A percentile compares a stretch with the other conserved stretches of the same genome.
These are phyloP conservation scores for Oeneis ivallda DNA, from an alignment of 2,888 invertebrate genomes.

Conservation along the genomic window DNA sequence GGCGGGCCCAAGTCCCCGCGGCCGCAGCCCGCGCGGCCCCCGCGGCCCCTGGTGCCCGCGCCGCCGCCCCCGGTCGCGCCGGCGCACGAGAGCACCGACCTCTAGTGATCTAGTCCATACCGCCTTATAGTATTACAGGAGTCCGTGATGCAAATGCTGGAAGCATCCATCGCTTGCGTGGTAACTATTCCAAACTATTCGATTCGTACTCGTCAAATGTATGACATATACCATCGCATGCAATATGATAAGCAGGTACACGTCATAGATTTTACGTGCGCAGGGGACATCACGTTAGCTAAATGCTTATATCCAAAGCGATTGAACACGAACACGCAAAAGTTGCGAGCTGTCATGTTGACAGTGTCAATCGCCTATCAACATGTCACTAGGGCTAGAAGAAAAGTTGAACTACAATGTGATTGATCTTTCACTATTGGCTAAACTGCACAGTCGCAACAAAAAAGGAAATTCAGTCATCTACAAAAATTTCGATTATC, in stretches of 20 bases:
- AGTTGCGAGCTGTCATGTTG: too few species aligned
- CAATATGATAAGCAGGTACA: neutral
- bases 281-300: neutral
- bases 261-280: neutral
- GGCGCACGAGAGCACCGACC: constrained; percentile 57
- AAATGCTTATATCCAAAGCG: too few species aligned
- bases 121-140: constrained; percentile 26
- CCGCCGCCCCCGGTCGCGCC: constrained; percentile 59
- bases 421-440: too few species aligned
- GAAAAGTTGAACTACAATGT: too few species aligned
- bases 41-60: constrained; percentile 63
- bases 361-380: too few species aligned
- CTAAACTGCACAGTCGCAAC: too few species aligned
- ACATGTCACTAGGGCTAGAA: too few species aligned
- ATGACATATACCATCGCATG: neutral
- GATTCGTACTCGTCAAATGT: neutral
- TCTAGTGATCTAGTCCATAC: constrained; percentile 58
- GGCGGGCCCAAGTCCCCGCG: constrained; percentile 66
- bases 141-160: constrained; percentile 6
- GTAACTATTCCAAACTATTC: neutral
- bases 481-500: too few species aligned
- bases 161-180: constrained; percentile 12
- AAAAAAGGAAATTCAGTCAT: too few species aligned
- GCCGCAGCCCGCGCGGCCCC: constrained; percentile 51
- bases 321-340: too few species aligned